phyloP scores from a whole-genome alignment of 1,140 invertebrate genomes.

The Myzus persicae region DNA sequence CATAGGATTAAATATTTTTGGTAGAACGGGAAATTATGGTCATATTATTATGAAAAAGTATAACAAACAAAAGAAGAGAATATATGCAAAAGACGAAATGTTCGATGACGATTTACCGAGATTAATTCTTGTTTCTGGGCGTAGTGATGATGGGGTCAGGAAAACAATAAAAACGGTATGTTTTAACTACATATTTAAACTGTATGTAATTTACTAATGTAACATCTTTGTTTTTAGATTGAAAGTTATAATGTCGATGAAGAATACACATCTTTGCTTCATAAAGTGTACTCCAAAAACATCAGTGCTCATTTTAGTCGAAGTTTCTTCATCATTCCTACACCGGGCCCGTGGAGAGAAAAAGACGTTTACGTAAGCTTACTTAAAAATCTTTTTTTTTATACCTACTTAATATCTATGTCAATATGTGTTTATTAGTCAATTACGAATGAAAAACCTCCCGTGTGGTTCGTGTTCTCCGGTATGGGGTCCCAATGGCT shows the following conservation, averaged over 20 bases:
- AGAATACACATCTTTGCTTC: constrained; percentile 19
- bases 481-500: constrained; percentile 76
- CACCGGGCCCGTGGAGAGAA: constrained; percentile 16
- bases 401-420: background rate
- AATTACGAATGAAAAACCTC: constrained; percentile 41
- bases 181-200: background rate
- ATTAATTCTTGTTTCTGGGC: constrained; percentile 71
- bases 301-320: background rate
- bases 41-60: constrained; percentile 67
- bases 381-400: background rate
- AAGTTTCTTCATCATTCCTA: constrained; percentile 34
- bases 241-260: constrained; percentile 26
- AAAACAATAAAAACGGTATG: constrained; percentile 1
- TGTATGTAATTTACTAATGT: background rate
- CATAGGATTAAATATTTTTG: constrained; percentile 71
- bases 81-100: constrained; percentile 57
- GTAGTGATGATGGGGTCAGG: constrained; percentile 74
- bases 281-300: constrained; percentile 26
- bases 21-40: constrained; percentile 72
- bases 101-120: constrained; percentile 65
- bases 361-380: constrained; percentile 31
- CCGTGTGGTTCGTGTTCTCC: constrained; percentile 68
- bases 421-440: background rate
- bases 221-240: background rate
- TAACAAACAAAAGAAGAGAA: constrained; percentile 58